Base-by-base conservation (phyloP, 2,797 vertebrate genomes). In the Sphenopsis melanotis region DNA sequence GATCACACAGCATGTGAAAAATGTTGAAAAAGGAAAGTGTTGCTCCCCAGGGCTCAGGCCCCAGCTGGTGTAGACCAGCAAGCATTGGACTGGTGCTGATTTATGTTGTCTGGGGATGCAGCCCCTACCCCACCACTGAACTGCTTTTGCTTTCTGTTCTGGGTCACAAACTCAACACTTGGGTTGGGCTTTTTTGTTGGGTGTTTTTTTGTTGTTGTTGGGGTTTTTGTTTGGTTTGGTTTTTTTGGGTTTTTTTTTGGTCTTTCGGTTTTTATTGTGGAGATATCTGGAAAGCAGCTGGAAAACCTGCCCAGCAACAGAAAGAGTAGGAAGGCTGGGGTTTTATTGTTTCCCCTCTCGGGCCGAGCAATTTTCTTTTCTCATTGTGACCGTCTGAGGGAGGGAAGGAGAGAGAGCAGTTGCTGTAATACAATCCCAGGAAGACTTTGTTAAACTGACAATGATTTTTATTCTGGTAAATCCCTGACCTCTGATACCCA, bases 401-500 rank as follows among this genome's bases (percentile, higher is more conserved):
- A 75, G 34, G n/a, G 52, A 37, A 74, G 64, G 69, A 47, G 36
- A 65, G 39, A 57, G 52, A 77, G 50, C 79, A 78, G 23, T 81
- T 75, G 53, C 61, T 93, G 55, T 84, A 79, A 90, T 49, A 36
- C 69, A 93, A 83, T 82, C 94, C 34, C 78, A 79, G 87, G 89
- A 96, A 88, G 52, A 92, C 39, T 86, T 91, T 15, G 36, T 83
- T 94, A 92, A 95, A 92, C 39, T 72, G 84, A 87, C 83, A 87
- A 7, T 83, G 79, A 81, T 76, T 95, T 96, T 90, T 88, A 70
- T 95, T 94, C 85, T 81, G 60, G 41, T 84, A 90, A 93, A 93
- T 84, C 86, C 75, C 49, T 95, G 91, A 96, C 87, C 91, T 90
- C 82, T 18, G 83, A 57, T 72, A 66, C 66, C 66, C 52, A 3